Base-by-base conservation (phyloP, 2,888 invertebrate species). In the Ceraclea dissimilis region DNA sequence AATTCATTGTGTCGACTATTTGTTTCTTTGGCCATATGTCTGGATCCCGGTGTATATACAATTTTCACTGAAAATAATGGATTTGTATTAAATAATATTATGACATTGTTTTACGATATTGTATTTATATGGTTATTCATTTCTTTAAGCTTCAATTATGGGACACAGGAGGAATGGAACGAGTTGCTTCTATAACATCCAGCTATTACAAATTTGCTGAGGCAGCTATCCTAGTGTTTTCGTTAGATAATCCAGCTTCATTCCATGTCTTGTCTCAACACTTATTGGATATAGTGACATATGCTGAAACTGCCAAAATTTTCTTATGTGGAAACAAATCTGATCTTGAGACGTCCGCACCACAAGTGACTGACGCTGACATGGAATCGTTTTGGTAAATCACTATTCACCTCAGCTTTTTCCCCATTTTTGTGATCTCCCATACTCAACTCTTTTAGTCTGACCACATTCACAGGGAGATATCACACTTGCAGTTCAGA, bases 121-220 rank as follows among this genome's bases (percentile, higher is more conserved):
- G n/a, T n/a, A n/a, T n/a, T n/a, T n/a, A n/a, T n/a, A n/a, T n/a
- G n/a, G n/a, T n/a, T n/a, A n/a, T n/a, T n/a, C n/a, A n/a, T n/a
- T n/a, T n/a, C n/a, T 68, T 74, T 51, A 71, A 95, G 93, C 75
- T 96, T 60, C 93, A 94, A 74, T 74, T 96, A 63, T 96, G 95
- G 94, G 96, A 96, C 69, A 96, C 96, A 34, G 95, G 94, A 63
- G 95, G 95, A 50, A 93, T 96, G 92, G 96, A 96, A 73, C 80
- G 95, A 65, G 93, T 95, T 61, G 94, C 94, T 48, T 93, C 93
- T 2, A 90, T 96, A 18, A 95, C 95, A 11, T 92, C 93, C 22
- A 93, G 92, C 68, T 96, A 96, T 70, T 96, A 94, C 71, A 94
- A 95, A 74, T 93, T 93, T 75, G 91, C 95, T 2, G 93, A 94